Evolutionary conservation across 2,888 invertebrate genomes (phyloP), one percentile per base, ranked within the genome.

Genomic region (Scaptodrosophila latifasciaeformis): DNA sequence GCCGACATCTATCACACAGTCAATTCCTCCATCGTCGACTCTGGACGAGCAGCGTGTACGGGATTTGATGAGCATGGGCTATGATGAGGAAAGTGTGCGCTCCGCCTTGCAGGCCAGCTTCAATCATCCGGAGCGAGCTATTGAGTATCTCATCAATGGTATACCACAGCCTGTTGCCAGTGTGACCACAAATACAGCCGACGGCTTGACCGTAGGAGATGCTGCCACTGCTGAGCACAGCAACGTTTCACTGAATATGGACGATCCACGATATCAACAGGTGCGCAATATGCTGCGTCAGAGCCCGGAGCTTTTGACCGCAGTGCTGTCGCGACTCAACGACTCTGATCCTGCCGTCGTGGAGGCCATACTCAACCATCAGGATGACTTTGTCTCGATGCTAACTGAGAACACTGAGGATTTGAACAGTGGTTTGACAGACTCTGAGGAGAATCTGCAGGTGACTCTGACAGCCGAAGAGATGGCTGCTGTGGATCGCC

Each of bases 51-150:
- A 64, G 17, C 59, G 70, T 15, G 72, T 84, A 2, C 62, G 30
- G 1, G 63, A 74, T 13, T 70, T 83, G 0, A 64, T 82, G 61
- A 53, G 46, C 81, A 98, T 99, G 97, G 99, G 99, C 12, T 99
- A 96, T 85, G 93, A 91, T 59, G 89, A 92, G 71, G 88, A 84
- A 21, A 88, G 92, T 85, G 97, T 97, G 5, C 93, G 96, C 82
- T 91, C 92, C 80, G 99, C 99, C 0, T 88, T 99, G 49, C 89
- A 95, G 62, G 97, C 97, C 12, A 97, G 97, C 81, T 99, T 93
- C 85, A 98, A 97, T 87, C 98, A 99, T 87, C 95, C 97, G 12
- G 97, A 99, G 86, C 89, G 98, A 86, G 99, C 99, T 57, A 98
- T 99, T 24, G 98, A 99, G 87, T 99, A 99, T 88, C 90, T 99